These are phyloP conservation scores for Myripristis murdjan DNA, from an alignment of 2,797 vertebrate species.

Conservation along the genomic window DNA sequence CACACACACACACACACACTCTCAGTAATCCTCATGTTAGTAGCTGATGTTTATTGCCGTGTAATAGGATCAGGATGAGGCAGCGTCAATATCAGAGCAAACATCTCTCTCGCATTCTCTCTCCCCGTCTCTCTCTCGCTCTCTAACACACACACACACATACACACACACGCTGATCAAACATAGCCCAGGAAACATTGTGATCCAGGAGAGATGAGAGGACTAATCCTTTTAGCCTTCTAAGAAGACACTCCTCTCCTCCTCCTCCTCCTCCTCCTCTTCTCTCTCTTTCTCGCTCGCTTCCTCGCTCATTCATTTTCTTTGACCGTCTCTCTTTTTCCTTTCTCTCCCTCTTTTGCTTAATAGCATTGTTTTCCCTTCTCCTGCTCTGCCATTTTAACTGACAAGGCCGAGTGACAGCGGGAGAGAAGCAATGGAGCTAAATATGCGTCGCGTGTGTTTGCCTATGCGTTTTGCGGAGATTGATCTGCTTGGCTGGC, in stretches of 20 bases:
- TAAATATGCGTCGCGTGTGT: slow-evolving; percentile 74
- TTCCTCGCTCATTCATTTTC: slow-evolving; percentile 53
- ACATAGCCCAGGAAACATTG: slow-evolving; percentile 76
- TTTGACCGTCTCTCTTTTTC: slow-evolving; percentile 29
- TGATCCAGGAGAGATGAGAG: slow-evolving; percentile 88
- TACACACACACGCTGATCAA: slow-evolving; percentile 67
- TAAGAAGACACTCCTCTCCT: slow-evolving; percentile 87
- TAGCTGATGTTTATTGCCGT: slow-evolving; percentile 91
- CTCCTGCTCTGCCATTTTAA: background rate
- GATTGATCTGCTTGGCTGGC: slow-evolving; percentile 69
- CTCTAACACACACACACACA: slow-evolving; percentile 12
- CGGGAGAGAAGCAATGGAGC: slow-evolving; percentile 55
- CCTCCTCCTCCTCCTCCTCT: slow-evolving; percentile 39
- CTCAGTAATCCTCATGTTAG: slow-evolving; percentile 77
- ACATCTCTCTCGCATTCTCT: slow-evolving; percentile 75
- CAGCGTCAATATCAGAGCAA: slow-evolving; percentile 88
- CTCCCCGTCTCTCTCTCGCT: slow-evolving; percentile 25
- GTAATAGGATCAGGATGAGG: slow-evolving; percentile 94
- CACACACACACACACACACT: slow-evolving; percentile 30
- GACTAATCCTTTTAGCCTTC: slow-evolving; percentile 91
- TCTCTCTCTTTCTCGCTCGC: slow-evolving; percentile 56
- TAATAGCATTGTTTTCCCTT: slow-evolving; percentile 32
- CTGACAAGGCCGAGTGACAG: slow-evolving; percentile 31
- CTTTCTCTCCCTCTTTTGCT: slow-evolving; percentile 10
- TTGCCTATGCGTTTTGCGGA: slow-evolving; percentile 44